Conservation (phyloP, 2,797 vertebrate species). For the Anas acuta region DNA sequence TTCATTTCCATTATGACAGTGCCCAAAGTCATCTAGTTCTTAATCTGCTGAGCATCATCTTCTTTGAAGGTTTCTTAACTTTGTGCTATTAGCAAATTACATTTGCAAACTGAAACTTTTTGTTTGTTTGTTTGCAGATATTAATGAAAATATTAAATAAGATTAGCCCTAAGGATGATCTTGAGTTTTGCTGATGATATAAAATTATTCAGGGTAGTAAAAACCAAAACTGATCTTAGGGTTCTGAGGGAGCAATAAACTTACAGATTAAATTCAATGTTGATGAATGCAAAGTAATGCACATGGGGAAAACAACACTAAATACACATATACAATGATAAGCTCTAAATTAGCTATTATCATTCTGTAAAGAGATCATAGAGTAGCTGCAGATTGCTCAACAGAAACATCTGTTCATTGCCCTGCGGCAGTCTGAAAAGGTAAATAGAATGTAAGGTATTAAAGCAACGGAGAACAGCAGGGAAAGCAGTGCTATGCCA, state of each 20-base stretch:
- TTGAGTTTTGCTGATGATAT: conserved; percentile 12
- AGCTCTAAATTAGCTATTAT: conserved; percentile 68
- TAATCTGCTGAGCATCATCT: neutral
- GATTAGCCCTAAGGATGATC: conserved; percentile 23
- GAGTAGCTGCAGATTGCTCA: conserved; percentile 44
- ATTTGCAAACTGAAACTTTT: conserved; percentile 12
- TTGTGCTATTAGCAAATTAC: conserved; percentile 11
- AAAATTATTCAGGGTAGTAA: conserved; percentile 43
- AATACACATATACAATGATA: conserved; percentile 60
- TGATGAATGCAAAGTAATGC: conserved; percentile 61
- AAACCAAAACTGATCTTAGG: conserved; percentile 37
- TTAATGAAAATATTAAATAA: conserved; percentile 65
- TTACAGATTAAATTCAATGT: conserved; percentile 52
- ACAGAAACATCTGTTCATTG: conserved; percentile 58
- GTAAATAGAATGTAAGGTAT: conserved; percentile 45
- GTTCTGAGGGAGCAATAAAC: conserved; percentile 54
- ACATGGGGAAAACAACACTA: conserved; percentile 65
- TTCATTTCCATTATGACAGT: conserved; percentile 21
- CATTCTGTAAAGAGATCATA: conserved; percentile 62
- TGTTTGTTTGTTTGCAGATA: neutral
- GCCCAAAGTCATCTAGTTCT: conserved; percentile 25
- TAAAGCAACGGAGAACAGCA: neutral
- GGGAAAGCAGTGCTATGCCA: neutral
- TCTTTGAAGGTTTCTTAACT: neutral
- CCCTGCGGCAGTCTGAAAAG: conserved; percentile 35